Conservation (phyloP, 2,113 vertebrate genomes). For the Xiphophorus maculatus region DNA sequence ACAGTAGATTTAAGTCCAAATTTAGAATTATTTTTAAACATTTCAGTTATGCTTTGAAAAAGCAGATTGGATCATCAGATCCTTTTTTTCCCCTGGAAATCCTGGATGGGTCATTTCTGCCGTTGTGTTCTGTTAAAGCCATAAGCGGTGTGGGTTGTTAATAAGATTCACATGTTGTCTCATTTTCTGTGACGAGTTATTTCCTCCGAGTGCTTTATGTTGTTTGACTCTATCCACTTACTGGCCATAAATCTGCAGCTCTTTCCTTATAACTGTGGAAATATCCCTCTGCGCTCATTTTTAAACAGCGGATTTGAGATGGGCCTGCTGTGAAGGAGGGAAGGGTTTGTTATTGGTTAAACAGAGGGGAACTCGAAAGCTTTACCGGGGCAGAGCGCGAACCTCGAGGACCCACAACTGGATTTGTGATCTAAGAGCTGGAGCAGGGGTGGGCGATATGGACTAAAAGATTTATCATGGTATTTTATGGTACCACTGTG, state of each 20-base stretch:
- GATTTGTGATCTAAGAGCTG: constrained; percentile 19
- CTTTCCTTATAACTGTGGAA: constrained; percentile 60
- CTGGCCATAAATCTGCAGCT: constrained; percentile 42
- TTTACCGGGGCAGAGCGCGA: constrained; percentile 21
- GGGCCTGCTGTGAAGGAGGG: constrained; percentile 37
- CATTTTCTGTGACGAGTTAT: constrained; percentile 31
- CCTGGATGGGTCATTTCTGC: not conserved
- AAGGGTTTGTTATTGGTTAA: constrained; percentile 63
- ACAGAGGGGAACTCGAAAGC: constrained; percentile 59
- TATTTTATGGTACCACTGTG: no score
- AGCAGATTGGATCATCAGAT: constrained; percentile 1
- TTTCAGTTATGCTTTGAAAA: not conserved
- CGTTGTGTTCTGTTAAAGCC: constrained; percentile 43
- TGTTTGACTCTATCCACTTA: constrained; percentile 27
- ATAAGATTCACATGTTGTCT: constrained; percentile 33
- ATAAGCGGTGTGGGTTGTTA: constrained; percentile 31
- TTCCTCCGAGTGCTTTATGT: constrained; percentile 25
- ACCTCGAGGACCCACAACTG: constrained; percentile 18
- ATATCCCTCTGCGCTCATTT: constrained; percentile 41
- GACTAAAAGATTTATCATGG: no score
- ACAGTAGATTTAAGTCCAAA: not conserved
- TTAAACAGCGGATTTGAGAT: constrained; percentile 33
- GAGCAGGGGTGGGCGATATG: no score
- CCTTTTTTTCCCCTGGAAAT: not conserved
- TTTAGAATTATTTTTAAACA: not conserved